These are phyloP conservation scores for Pantherophis vulpinus DNA, from an alignment of 2,797 vertebrate genomes.

Conservation along the genomic window DNA sequence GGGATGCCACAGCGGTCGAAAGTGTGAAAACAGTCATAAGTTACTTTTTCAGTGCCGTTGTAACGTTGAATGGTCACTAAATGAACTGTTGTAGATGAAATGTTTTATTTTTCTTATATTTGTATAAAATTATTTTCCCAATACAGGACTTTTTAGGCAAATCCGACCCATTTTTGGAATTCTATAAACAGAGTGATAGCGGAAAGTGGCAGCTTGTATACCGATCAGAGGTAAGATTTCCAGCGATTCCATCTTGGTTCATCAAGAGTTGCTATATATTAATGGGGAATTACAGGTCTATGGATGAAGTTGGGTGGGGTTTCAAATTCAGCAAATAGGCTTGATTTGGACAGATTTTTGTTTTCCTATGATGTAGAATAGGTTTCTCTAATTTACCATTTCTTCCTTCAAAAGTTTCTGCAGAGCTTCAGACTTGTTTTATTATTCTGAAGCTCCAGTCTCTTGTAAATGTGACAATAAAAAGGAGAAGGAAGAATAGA, in stretches of 20 bases:
- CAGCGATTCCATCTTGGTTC: background rate
- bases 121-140: slow-evolving; percentile 27
- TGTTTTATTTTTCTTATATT: background rate
- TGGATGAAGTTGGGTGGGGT: background rate
- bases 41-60: background rate
- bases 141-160: slow-evolving; percentile 92
- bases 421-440: background rate
- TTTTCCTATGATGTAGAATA: background rate
- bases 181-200: slow-evolving; percentile 81
- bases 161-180: slow-evolving; percentile 89
- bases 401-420: background rate
- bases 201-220: slow-evolving; percentile 86
- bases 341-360: background rate
- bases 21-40: background rate
- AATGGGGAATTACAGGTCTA: background rate
- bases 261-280: background rate
- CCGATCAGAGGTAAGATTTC: slow-evolving; percentile 83
- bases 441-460: background rate
- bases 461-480: background rate
- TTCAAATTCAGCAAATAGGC: background rate
- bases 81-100: background rate
- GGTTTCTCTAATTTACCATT: background rate
- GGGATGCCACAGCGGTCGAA: background rate
- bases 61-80: background rate
- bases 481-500: background rate